phyloP scores from a whole-genome alignment of 2,113 vertebrate species.

The Heteronetta atricapilla region DNA sequence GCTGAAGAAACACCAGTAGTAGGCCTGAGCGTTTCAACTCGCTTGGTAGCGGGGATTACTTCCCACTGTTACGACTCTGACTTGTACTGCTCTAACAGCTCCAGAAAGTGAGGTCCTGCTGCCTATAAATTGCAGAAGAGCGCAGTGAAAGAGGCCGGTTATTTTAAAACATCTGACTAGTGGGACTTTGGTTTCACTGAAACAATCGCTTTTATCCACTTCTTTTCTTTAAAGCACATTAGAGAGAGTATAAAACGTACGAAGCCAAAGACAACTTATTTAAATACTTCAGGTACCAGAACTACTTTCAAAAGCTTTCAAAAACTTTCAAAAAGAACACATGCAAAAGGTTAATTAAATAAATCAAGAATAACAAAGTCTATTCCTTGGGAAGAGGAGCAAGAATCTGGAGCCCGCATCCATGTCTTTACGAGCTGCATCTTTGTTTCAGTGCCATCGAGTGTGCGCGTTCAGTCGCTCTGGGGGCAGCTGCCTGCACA shows the following conservation, averaged over 20 bases:
- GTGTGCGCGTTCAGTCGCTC: accelerated
- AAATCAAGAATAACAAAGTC: background rate
- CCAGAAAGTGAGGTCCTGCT: background rate
- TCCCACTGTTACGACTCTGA: background rate
- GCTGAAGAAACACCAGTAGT: background rate
- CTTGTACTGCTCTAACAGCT: background rate
- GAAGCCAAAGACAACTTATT: background rate
- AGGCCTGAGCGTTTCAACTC: background rate
- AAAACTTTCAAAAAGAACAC: background rate
- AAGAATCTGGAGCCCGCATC: background rate
- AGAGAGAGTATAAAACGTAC: accelerated
- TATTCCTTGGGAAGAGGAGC: background rate
- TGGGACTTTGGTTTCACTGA: background rate
- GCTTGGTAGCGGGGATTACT: background rate
- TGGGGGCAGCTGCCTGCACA: background rate
- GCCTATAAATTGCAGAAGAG: background rate
- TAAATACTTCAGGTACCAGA: background rate
- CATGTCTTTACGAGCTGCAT: background rate
- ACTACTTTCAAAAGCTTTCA: background rate
- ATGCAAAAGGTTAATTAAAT: background rate
- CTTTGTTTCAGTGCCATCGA: background rate
- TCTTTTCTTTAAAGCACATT: background rate
- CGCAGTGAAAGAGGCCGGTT: background rate
- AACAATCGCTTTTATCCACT: background rate
- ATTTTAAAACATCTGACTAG: background rate